A percentile compares a stretch with the other conserved stretches of the same genome.
phyloP scores from a whole-genome alignment of 2,888 invertebrate genomes.

The Abrostola tripartita region DNA sequence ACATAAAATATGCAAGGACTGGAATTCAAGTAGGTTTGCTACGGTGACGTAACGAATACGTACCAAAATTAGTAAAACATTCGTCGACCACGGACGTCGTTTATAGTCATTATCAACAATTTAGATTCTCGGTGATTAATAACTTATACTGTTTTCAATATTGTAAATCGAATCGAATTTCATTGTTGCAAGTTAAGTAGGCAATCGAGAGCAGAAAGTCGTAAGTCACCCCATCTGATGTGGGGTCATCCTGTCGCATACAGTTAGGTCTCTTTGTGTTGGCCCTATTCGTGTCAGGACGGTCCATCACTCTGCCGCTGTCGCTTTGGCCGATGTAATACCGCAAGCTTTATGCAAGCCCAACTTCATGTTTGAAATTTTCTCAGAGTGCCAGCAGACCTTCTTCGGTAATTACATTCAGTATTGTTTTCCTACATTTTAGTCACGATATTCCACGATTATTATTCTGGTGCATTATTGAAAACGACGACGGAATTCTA shows the following conservation, averaged over 20 bases:
- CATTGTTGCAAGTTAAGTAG: slow-evolving; percentile 62
- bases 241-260: slow-evolving; percentile 78
- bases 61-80: slow-evolving; percentile 82
- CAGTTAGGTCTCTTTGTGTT: slow-evolving; percentile 80
- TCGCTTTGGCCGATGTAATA: slow-evolving; percentile 64
- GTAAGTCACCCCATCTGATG: slow-evolving; percentile 73
- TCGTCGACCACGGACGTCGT: slow-evolving; percentile 77
- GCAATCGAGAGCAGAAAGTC: slow-evolving; percentile 61
- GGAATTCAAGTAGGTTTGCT: slow-evolving; percentile 76
- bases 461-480: slow-evolving; percentile 16
- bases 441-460: slow-evolving; percentile 16
- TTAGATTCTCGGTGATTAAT: slow-evolving; percentile 77
- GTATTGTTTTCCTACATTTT: slow-evolving; percentile 43
- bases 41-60: slow-evolving; percentile 78
- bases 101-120: slow-evolving; percentile 79
- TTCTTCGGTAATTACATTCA: slow-evolving; percentile 47
- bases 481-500: slow-evolving; percentile 16
- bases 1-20: slow-evolving; percentile 81
- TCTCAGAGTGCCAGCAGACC: slow-evolving; percentile 42
- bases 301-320: slow-evolving; percentile 73
- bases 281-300: slow-evolving; percentile 79
- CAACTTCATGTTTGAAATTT: slow-evolving; percentile 55
- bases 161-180: slow-evolving; percentile 56
- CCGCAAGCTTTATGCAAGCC: slow-evolving; percentile 71
- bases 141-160: slow-evolving; percentile 69